These are phyloP conservation scores for Mercenaria mercenaria DNA, from an alignment of 1,140 invertebrate genomes.

Conservation along the genomic window DNA sequence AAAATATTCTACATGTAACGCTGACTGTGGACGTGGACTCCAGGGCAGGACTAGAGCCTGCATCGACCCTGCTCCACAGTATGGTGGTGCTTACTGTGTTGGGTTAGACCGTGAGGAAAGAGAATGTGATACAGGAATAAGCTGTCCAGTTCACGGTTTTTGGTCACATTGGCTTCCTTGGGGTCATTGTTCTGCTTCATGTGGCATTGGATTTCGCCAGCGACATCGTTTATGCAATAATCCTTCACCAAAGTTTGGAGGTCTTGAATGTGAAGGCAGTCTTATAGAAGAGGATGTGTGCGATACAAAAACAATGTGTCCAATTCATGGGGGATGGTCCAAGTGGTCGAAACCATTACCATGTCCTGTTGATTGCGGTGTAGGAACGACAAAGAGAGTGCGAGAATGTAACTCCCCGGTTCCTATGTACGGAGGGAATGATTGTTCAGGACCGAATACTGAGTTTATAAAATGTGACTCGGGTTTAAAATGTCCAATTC, in stretches of 20 bases:
- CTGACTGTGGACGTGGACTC: constrained; percentile 78
- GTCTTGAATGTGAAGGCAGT: constrained; percentile 77
- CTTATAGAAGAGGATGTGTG: constrained; percentile 76
- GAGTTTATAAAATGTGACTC: constrained; percentile 72
- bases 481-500: constrained; percentile 46
- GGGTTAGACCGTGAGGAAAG: constrained; percentile 70
- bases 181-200: constrained; percentile 79
- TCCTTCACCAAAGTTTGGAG: constrained; percentile 81
- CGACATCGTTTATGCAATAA: constrained; percentile 78
- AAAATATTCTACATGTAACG: constrained; percentile 74
- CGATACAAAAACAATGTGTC: constrained; percentile 73
- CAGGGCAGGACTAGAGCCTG: constrained; percentile 76
- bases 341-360: constrained; percentile 69
- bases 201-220: constrained; percentile 71
- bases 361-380: constrained; percentile 71
- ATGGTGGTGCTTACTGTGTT: constrained; percentile 75
- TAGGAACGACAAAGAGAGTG: constrained; percentile 62
- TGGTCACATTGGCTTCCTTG: constrained; percentile 82
- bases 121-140: constrained; percentile 62
- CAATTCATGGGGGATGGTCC: constrained; percentile 83
- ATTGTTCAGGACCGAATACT: constrained; percentile 70
- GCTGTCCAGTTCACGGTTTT: constrained; percentile 73
- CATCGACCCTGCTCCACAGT: constrained; percentile 75
- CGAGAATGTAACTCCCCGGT: constrained; percentile 70
- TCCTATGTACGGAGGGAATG: constrained; percentile 77